Conservation (phyloP, 2,888 invertebrate species). For the Seira sanloemensis region DNA sequence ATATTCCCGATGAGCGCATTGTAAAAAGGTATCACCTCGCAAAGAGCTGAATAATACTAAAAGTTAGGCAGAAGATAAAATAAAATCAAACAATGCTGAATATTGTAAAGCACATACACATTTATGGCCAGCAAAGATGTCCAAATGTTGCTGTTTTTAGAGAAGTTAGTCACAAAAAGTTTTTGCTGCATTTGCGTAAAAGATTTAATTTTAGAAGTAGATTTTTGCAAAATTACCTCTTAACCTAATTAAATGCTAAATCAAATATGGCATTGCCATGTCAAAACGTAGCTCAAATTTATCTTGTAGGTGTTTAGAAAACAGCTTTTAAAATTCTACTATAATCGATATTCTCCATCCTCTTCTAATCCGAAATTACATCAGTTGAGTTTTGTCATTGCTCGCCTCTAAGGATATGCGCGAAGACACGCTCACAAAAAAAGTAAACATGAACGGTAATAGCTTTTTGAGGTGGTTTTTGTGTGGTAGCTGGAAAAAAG, state of each 20-base stretch:
- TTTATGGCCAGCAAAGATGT: background rate
- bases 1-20: background rate
- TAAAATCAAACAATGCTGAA: background rate
- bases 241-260: too few relatives aligned
- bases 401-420: conserved; percentile 26
- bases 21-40: background rate
- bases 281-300: background rate
- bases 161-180: too few relatives aligned
- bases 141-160: too few relatives aligned
- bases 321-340: background rate
- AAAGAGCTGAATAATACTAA: background rate
- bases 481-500: conserved; percentile 45
- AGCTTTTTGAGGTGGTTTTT: conserved; percentile 29
- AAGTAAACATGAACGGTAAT: conserved; percentile 47
- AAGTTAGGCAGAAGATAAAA: background rate
- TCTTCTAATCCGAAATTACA: too few relatives aligned
- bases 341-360: background rate
- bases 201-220: background rate
- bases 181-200: too few relatives aligned
- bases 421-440: conserved; percentile 29
- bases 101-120: background rate
- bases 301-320: too few relatives aligned
- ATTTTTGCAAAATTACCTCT: too few relatives aligned
- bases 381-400: too few relatives aligned
- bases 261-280: too few relatives aligned